Evolutionary conservation across 2,888 invertebrate species (phyloP), one percentile per base, ranked within the genome.

Genomic region (Saturnia pavonia): DNA sequence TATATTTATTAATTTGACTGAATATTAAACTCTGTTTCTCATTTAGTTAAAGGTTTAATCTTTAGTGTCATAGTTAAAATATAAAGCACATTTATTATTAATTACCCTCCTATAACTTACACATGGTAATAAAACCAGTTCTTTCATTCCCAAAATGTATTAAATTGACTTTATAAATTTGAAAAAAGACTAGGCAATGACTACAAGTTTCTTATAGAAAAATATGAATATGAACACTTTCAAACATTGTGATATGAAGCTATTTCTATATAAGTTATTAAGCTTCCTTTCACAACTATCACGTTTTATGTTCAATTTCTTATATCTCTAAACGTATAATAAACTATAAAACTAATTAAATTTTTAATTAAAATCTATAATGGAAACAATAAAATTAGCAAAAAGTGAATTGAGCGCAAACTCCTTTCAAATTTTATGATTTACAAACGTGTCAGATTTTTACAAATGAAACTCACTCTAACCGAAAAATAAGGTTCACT

Each of bases 361-460:
- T 76, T 82, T 77, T 87, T 85, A 84, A 88, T 88, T 83, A 83
- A 83, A 85, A 76, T 80, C 78, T 78, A 67, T 79, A 81, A 81
- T 81, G 80, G 80, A 81, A 85, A 83, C 86, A 86, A 87, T 86
- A 81, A 85, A 83, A 85, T 82, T 82, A 80, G 82, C 85, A 84
- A 86, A 85, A 88, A 86, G 77, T 83, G 75, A 80, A 78, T 71
- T 80, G 74, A 74, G 74, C 76, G 76, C 78, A 83, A 87, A 87
- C 86, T 75, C 83, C 84, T 86, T 88, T 89, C 85, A 79, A 82
- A 87, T 87, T 82, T 80, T 76, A 82, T 86, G 83, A 86, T 85
- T 88, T 85, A 87, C 75, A 65, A 65, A 65, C 79, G 80, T 82
- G 80, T 71, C 60, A 27, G 51, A 40, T 51, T 48, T 72, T 48